phyloP scores from a whole-genome alignment of 2,888 invertebrate species.

The Cataglyphis rosenhaueri region DNA sequence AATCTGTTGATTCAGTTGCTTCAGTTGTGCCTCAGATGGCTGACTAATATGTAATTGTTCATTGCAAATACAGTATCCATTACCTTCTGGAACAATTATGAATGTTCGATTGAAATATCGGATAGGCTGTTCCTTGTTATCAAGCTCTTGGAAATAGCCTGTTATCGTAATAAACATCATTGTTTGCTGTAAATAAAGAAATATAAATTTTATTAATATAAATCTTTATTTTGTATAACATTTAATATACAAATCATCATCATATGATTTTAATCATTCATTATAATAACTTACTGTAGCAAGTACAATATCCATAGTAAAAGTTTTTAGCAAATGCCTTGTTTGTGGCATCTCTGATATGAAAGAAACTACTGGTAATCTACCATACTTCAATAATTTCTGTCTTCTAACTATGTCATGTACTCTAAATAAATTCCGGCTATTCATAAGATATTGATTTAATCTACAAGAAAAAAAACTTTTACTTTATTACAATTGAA shows the following conservation, averaged over 20 bases:
- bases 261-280: neutral
- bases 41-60: slow-evolving; percentile 93
- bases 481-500: no score
- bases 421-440: slow-evolving; percentile 90
- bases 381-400: slow-evolving; percentile 91
- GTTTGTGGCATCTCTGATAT: slow-evolving; percentile 94
- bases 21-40: slow-evolving; percentile 89
- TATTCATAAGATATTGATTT: slow-evolving; percentile 88
- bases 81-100: slow-evolving; percentile 91
- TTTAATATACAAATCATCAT: neutral
- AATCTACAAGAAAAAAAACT: slow-evolving; percentile 85
- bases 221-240: neutral
- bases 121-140: slow-evolving; percentile 86
- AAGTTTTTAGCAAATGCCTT: slow-evolving; percentile 94
- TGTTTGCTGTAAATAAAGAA: slow-evolving; percentile 87
- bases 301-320: slow-evolving; percentile 94
- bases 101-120: slow-evolving; percentile 92
- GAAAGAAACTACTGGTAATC: slow-evolving; percentile 92
- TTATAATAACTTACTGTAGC: slow-evolving; percentile 87
- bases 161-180: slow-evolving; percentile 93
- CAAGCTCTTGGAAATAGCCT: slow-evolving; percentile 93
- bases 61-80: slow-evolving; percentile 94
- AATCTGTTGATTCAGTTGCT: slow-evolving; percentile 56
- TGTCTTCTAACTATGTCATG: slow-evolving; percentile 88
- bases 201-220: slow-evolving; percentile 33